A percentile compares a stretch with the other conserved stretches of the same genome.
These are phyloP conservation scores for Dendrocincla tyrannina DNA, from an alignment of 2,797 vertebrate species.

Conservation along the genomic window DNA sequence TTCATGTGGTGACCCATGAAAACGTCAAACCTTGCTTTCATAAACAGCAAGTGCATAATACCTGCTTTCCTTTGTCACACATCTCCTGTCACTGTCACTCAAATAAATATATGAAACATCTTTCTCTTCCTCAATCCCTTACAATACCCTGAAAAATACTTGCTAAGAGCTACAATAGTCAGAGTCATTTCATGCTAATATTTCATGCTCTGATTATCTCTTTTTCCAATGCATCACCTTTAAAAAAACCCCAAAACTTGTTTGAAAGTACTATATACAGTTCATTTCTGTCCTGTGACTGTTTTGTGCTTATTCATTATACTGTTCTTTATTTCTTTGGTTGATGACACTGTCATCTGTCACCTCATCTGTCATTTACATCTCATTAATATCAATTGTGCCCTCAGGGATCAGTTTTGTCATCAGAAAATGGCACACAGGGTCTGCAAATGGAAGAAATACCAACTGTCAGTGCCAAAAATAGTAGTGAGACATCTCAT, in stretches of 20 bases:
- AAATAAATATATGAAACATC: constrained; percentile 37
- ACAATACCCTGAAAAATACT: neutral
- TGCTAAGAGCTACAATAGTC: constrained; percentile 15
- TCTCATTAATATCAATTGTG: constrained; percentile 53
- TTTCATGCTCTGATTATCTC: constrained; percentile 59
- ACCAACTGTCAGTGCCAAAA: constrained; percentile 25
- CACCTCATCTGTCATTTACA: constrained; percentile 64
- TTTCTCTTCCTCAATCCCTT: neutral
- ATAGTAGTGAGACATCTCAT: neutral
- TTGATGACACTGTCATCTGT: constrained; percentile 52
- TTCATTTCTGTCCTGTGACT: constrained; percentile 7
- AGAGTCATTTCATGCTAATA: constrained; percentile 47
- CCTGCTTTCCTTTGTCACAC: neutral
- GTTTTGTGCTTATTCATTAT: constrained; percentile 44
- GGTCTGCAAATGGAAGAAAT: constrained; percentile 25
- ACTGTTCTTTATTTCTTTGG: constrained; percentile 18
- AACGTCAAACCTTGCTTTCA: neutral
- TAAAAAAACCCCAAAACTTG: neutral
- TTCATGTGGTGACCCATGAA: constrained; percentile 32
- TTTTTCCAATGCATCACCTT: constrained; percentile 47
- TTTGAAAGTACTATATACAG: neutral
- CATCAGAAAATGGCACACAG: constrained; percentile 42
- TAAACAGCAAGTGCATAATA: constrained; percentile 5
- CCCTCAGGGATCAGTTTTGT: constrained; percentile 41
- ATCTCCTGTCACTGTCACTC: constrained; percentile 7